Conservation (phyloP, 2,113 vertebrate genomes). For the Stegastes partitus region DNA sequence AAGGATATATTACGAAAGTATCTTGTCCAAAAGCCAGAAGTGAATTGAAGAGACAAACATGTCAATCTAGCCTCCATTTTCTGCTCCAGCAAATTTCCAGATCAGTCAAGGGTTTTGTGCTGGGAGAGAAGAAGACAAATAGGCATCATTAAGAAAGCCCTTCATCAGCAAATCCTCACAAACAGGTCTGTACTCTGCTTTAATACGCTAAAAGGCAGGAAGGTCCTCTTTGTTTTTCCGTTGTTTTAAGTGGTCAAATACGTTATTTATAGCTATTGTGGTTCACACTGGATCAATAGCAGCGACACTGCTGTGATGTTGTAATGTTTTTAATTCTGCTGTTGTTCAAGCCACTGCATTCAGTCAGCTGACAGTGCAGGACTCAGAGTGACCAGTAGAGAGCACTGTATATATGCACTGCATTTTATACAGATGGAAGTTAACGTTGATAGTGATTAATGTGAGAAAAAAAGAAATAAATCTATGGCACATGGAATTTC, state of each 20-base stretch:
- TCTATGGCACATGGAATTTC: no score
- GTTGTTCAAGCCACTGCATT: background rate
- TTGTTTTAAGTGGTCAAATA: background rate
- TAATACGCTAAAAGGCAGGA: background rate
- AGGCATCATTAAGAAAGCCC: conserved; percentile 49
- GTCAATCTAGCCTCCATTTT: conserved; percentile 43
- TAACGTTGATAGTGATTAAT: no score
- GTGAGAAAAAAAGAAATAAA: no score
- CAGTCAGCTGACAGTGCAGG: background rate
- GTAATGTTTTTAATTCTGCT: background rate
- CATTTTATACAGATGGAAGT: background rate
- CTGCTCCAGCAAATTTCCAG: conserved; percentile 44
- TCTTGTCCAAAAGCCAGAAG: background rate
- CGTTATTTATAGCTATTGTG: background rate
- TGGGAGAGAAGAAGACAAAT: conserved; percentile 41
- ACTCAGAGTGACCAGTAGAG: conserved; percentile 14
- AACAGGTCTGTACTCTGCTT: background rate
- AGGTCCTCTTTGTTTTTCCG: background rate
- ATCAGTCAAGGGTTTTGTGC: conserved; percentile 27
- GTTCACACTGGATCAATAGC: background rate
- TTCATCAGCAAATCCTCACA: conserved; percentile 51
- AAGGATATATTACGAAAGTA: background rate
- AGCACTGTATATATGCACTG: background rate
- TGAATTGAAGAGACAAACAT: conserved; percentile 22
- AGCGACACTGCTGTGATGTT: background rate